A percentile compares a stretch with the other conserved stretches of the same genome.
These are phyloP conservation scores for Chelon auratus DNA, from an alignment of 2,797 vertebrate species.

Conservation along the genomic window DNA sequence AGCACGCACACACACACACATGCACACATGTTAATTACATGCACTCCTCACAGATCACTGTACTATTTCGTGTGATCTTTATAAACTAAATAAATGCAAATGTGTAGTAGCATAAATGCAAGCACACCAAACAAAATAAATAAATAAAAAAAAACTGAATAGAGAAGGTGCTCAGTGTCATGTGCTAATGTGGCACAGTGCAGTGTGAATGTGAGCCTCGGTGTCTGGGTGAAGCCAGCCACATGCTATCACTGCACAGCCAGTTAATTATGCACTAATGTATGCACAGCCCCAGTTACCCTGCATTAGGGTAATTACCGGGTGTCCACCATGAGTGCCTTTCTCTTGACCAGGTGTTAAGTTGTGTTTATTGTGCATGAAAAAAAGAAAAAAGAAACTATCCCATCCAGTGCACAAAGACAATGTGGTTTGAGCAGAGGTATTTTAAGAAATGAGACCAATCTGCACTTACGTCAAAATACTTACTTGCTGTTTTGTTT, in stretches of 20 bases:
- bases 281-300: conserved; percentile 66
- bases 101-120: too few relatives aligned
- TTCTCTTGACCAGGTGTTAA: background rate
- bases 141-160: background rate
- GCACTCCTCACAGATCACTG: background rate
- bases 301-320: conserved; percentile 35
- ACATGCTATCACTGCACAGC: conserved; percentile 57
- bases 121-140: background rate
- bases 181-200: background rate
- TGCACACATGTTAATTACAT: background rate
- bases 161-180: background rate
- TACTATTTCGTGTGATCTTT: conserved; percentile 1
- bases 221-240: conserved; percentile 41
- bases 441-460: conserved; percentile 1
- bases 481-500: conserved; percentile 8
- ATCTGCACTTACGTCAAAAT: background rate
- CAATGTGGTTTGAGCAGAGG: background rate
- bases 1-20: conserved; percentile 22
- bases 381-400: background rate
- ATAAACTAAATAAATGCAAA: background rate
- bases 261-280: conserved; percentile 78
- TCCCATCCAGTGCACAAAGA: too few relatives aligned
- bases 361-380: background rate
- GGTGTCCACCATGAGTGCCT: background rate
- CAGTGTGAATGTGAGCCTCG: conserved; percentile 32